These are phyloP conservation scores for Microctonus brassicae DNA, from an alignment of 2,888 invertebrate species.

Conservation along the genomic window DNA sequence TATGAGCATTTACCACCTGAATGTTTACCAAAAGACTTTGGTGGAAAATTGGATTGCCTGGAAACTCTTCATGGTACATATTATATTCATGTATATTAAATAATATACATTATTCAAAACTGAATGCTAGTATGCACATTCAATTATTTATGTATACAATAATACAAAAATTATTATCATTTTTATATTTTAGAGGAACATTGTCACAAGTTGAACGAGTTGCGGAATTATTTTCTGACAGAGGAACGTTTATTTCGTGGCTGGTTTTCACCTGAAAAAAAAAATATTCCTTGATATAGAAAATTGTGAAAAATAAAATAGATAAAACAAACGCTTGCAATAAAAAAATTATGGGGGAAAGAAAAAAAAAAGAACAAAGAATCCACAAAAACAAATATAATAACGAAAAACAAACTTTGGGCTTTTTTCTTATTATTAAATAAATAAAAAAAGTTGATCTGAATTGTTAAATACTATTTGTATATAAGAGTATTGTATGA, in stretches of 20 bases:
- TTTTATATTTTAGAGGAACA: conserved; percentile 49
- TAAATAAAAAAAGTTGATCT: background rate
- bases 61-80: conserved; percentile 55
- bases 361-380: background rate
- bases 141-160: background rate
- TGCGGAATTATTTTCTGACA: conserved; percentile 57
- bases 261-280: conserved; percentile 41
- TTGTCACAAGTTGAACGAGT: conserved; percentile 49
- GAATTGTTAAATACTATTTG: conserved; percentile 3
- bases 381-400: too few relatives aligned
- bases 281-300: background rate
- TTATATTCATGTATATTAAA: too few relatives aligned
- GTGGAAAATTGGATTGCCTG: conserved; percentile 71
- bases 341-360: background rate
- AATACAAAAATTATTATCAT: background rate
- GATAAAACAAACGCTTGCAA: background rate
- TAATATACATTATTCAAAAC: too few relatives aligned
- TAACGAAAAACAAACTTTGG: too few relatives aligned
- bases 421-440: too few relatives aligned
- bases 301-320: background rate
- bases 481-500: background rate
- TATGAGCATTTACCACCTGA: conserved; percentile 73
- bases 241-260: conserved; percentile 56
- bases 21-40: conserved; percentile 75
- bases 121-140: conserved; percentile 12